Evolutionary conservation across 2,113 vertebrate genomes (phyloP).

Genomic region (Sula dactylatra): DNA sequence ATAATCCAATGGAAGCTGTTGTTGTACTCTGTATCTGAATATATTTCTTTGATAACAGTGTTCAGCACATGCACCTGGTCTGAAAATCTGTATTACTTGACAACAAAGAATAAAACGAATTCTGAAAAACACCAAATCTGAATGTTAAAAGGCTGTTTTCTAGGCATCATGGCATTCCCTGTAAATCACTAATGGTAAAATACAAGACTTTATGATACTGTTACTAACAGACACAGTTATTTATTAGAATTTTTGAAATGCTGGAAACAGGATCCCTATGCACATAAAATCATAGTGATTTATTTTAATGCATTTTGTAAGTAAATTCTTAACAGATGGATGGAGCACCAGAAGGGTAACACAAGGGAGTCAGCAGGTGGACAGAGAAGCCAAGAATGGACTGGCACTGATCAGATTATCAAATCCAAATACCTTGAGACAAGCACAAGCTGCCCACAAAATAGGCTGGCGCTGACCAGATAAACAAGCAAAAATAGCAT

Average conservation of each 20-base stretch:
- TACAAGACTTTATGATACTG: background rate
- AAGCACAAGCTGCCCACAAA: slow-evolving; percentile 71
- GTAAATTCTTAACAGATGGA: slow-evolving; percentile 78
- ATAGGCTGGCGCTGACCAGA: slow-evolving; percentile 47
- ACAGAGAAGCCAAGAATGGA: slow-evolving; percentile 67
- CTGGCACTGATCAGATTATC: slow-evolving; percentile 77
- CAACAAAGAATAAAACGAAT: background rate
- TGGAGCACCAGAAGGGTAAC: slow-evolving; percentile 68
- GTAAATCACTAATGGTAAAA: background rate
- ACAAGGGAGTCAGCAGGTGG: slow-evolving; percentile 77
- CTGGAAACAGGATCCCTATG: background rate
- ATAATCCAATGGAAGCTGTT: background rate
- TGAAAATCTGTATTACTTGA: background rate
- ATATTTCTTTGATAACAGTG: background rate
- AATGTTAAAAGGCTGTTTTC: background rate
- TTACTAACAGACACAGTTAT: background rate
- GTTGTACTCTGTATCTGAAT: background rate
- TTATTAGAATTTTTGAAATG: background rate
- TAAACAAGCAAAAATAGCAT: slow-evolving; percentile 16
- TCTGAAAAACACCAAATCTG: background rate
- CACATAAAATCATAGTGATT: slow-evolving; percentile 14
- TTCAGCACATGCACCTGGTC: background rate
- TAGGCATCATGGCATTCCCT: background rate
- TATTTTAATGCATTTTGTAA: slow-evolving; percentile 70
- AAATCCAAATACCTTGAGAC: slow-evolving; percentile 71